Evolutionary conservation across 2,113 vertebrate genomes (phyloP), one percentile per base, ranked within the genome.

Genomic region (Ciconia stormi): DNA sequence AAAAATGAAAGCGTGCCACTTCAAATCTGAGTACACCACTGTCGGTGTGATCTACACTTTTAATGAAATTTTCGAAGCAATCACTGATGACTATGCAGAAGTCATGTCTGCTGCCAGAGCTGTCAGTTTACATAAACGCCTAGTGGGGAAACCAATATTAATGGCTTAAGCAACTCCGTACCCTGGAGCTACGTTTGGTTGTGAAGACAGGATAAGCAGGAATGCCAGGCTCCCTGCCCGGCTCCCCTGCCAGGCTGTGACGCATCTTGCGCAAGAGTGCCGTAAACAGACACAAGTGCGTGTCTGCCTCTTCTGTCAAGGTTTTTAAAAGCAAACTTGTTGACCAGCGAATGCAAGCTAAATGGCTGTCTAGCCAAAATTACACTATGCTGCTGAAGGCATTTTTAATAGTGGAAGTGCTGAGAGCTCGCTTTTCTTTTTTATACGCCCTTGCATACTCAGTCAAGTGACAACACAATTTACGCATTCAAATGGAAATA

Each of bases 1-100:
- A 85, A 55, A 77, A 86, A 79, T 14, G 29, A 89, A 93, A 87
- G 3, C 0, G 3, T 62, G 71, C 59, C 55, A 87, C 66, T 95
- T 92, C 93, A 89, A 52, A 92, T 70, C 47, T 14, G 46, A 77
- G n/a, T 32, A 44, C 47, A 15, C 36, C 20, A 2, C 78, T 32
- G 46, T 74, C 7, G 14, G 42, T 79, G 81, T 19, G 44, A 85
- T 90, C 95, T 67, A 55, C 90, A 9, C 63, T 40, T 76, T 76
- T 94, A 96, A 95, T 90, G 81, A 95, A 76, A 95, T 96, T 97
- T 97, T 96, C 89, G 95, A 78, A 63, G 79, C 79, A 86, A 92
- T 96, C 93, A 95, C 25, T 69, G 80, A 87, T 88, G 92, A 87
- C 79, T 85, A 63, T 70, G 87, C 82, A 95, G 79, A 94, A 69